Evolutionary conservation across 2,888 invertebrate genomes (phyloP), one percentile per base, ranked within the genome.

Genomic region (Leucoptera coffeella): DNA sequence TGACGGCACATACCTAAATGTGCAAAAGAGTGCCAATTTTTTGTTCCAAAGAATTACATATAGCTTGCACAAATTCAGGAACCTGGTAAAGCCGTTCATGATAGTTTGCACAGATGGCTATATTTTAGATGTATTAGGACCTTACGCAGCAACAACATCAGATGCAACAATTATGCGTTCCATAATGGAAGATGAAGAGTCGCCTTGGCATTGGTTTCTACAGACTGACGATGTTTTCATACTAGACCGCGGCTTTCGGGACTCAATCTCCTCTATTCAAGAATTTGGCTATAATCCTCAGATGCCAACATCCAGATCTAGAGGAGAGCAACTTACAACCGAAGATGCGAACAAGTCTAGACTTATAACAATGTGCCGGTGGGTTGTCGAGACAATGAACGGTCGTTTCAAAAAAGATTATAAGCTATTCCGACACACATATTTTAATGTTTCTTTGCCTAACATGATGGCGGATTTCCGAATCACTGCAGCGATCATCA

Each of bases 401-500:
- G 31, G 31, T 14, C 14, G 28, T 23, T 21, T 31, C n/a, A 33
- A 33, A 28, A 24, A 19, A 12, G 26, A 31, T 22, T 31, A 26
- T 25, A 31, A 31, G 23, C 24, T 30, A 23, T 32, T 30, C 12
- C 22, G 29, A 13, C 15, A 30, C 15, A 14, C 22, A 14, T 22
- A 27, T 27, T 36, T 38, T 22, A 37, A 37, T 26, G 9, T 15
- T 4, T 14, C 30, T n/a, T 28, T 29, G 15, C 21, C 20, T 8
- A 14, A 29, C 19, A 26, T 21, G 4, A 25, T 35, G 26, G 19
- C 11, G 10, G 34, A 37, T 31, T 35, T 34, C 28, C 26, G 23
- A 21, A 34, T 35, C 4, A 33, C 32, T 14, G 35, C 31, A 21
- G 35, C 36, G 8, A 14, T 36, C 10, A 34, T 38, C 12, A 38